These are phyloP conservation scores for Coryphaenoides rupestris DNA, from an alignment of 2,113 vertebrate species.

Conservation along the genomic window DNA sequence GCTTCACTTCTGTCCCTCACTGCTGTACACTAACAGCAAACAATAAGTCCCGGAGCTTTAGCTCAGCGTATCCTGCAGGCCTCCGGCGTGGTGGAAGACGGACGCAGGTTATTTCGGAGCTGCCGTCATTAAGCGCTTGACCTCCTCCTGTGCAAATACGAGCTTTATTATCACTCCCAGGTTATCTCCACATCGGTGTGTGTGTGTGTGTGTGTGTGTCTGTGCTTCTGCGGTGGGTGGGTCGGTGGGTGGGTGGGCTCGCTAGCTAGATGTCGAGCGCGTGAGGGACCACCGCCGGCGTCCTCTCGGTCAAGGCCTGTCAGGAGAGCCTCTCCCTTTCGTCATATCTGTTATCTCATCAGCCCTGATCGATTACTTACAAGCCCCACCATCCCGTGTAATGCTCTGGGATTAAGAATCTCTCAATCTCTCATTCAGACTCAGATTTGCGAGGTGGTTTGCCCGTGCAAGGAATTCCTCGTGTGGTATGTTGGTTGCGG, in stretches of 20 bases:
- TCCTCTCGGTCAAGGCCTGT: conserved; percentile 36
- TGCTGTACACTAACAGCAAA: not conserved
- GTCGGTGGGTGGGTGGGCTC: conserved; percentile 45
- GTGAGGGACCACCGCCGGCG: conserved; percentile 40
- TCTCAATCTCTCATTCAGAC: no score
- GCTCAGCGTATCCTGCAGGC: conserved; percentile 7
- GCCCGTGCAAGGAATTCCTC: no score
- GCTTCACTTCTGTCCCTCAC: no score
- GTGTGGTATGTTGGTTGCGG: no score
- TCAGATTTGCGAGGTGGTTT: no score
- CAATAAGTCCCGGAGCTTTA: not conserved
- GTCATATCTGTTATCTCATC: conserved; percentile 29
- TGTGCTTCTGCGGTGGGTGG: conserved; percentile 27
- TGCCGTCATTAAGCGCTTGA: conserved; percentile 47
- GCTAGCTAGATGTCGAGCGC: no score
- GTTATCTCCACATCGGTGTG: conserved; percentile 37
- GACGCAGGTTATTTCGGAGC: conserved; percentile 16
- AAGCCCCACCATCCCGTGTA: conserved; percentile 9
- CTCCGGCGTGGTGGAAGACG: conserved; percentile 9
- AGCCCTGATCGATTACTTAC: conserved; percentile 39
- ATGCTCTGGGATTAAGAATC: conserved; percentile 22
- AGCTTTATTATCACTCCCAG: conserved; percentile 48
- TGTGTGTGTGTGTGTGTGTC: conserved; percentile 23
- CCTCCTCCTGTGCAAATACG: conserved; percentile 27
- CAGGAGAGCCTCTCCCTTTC: conserved; percentile 35